phyloP scores from a whole-genome alignment of 2,797 vertebrate genomes.

The Hydrocynus forskahlii region DNA sequence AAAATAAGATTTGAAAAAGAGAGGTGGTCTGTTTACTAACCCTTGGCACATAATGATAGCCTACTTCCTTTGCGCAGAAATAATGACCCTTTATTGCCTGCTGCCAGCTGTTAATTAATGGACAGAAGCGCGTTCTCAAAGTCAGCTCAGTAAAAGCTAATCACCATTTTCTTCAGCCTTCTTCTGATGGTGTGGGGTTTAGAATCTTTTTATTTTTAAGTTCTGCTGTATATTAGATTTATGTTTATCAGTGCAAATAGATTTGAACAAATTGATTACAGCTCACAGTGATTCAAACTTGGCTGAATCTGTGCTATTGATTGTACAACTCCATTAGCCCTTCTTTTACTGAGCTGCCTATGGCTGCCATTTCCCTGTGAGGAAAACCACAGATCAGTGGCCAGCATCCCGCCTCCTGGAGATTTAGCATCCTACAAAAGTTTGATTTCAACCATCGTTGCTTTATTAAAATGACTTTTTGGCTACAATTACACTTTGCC shows the following conservation, averaged over 20 bases:
- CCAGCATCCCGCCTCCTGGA: not conserved
- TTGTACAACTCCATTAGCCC: not conserved
- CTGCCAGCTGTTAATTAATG: conserved; percentile 42
- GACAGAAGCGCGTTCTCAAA: conserved; percentile 21
- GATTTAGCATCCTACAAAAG: not conserved
- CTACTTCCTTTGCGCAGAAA: conserved; percentile 11
- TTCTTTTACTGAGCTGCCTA: not conserved
- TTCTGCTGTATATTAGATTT: not conserved
- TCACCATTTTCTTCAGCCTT: conserved; percentile 30
- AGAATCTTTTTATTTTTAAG: no score
- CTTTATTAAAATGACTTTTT: no score
- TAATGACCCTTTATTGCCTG: conserved; percentile 43
- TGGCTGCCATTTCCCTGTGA: not conserved
- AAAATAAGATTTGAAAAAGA: conserved; percentile 11
- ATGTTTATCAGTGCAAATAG: not conserved
- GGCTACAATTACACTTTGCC: no score
- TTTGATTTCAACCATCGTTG: not conserved
- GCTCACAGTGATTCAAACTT: not conserved
- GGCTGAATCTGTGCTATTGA: not conserved
- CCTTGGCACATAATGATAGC: conserved; percentile 39
- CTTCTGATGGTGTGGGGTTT: no score
- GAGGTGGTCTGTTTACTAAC: conserved; percentile 23
- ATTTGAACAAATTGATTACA: not conserved
- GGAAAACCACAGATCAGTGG: not conserved
- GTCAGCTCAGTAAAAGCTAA: conserved; percentile 17